A percentile compares a stretch with the other conserved stretches of the same genome.
These are phyloP conservation scores for Drosophila murphyi DNA, from an alignment of 1,140 invertebrate genomes.

Conservation along the genomic window DNA sequence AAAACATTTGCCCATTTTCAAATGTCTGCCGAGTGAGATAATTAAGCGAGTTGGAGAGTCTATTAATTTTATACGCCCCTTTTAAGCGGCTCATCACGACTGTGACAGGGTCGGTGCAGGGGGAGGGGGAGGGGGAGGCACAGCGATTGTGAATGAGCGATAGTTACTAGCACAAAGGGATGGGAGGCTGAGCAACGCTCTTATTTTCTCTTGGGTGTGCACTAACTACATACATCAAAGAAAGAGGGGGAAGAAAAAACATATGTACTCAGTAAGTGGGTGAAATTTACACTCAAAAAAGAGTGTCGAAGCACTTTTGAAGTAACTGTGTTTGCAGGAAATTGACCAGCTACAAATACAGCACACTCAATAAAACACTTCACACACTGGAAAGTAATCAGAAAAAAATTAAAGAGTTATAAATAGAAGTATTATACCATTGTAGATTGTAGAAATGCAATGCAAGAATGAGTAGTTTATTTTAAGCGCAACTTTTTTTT, in stretches of 20 bases:
- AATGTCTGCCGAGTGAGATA: constrained; percentile 66
- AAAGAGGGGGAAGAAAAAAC: too few relatives aligned
- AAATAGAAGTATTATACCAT: neutral
- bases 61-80: constrained; percentile 80
- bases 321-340: too few relatives aligned
- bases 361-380: neutral
- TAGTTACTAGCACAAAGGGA: constrained; percentile 22
- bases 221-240: constrained; percentile 11
- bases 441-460: neutral
- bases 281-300: too few relatives aligned
- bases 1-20: constrained; percentile 73
- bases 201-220: constrained; percentile 59
- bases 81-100: constrained; percentile 50
- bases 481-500: neutral
- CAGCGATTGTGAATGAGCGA: constrained; percentile 22
- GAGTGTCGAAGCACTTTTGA: too few relatives aligned
- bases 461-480: neutral
- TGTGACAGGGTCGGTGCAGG: neutral
- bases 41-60: constrained; percentile 75
- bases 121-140: neutral
- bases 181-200: constrained; percentile 55
- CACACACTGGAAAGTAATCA: neutral
- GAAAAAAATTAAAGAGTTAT: neutral
- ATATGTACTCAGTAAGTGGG: too few relatives aligned
- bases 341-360: too few relatives aligned